Percentiles rank a stretch among this genome's conserved stretches.
These are phyloP conservation scores for Patagioenas fasciata DNA, from an alignment of 2,113 vertebrate species.

Conservation along the genomic window DNA sequence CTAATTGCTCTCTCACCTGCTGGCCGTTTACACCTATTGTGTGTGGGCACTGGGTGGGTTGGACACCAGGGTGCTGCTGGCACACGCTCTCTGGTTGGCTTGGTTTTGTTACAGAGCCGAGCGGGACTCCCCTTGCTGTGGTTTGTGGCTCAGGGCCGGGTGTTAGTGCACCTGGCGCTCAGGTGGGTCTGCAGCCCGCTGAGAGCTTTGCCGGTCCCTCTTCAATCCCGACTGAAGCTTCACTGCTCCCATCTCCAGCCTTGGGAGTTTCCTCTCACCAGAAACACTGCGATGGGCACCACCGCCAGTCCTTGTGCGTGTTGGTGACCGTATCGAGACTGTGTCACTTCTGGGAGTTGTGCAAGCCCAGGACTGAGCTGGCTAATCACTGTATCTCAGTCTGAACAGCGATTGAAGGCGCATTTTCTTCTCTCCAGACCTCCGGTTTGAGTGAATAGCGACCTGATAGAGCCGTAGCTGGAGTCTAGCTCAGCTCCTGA, in stretches of 20 bases:
- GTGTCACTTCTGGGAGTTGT: neutral
- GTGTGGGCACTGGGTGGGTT: constrained; percentile 5
- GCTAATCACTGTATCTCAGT: neutral
- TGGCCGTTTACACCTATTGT: neutral
- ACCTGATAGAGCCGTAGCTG: neutral
- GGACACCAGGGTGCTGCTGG: neutral
- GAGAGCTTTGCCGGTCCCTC: neutral
- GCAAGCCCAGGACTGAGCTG: neutral
- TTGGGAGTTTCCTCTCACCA: neutral
- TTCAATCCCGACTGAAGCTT: neutral
- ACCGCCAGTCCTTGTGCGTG: neutral
- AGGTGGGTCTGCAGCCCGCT: neutral
- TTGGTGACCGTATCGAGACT: neutral
- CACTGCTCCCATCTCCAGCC: neutral
- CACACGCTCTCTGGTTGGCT: neutral
- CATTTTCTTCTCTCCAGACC: neutral
- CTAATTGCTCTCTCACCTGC: constrained; percentile 23
- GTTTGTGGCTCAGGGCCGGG: neutral
- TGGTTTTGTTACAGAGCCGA: constrained; percentile 5
- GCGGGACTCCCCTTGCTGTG: neutral
- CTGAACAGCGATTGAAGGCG: neutral
- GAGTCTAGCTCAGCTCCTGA: neutral
- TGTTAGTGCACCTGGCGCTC: neutral
- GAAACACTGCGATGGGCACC: neutral
- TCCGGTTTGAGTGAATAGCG: neutral